Percentiles rank a stretch among this genome's conserved stretches.
Evolutionary conservation across 2,888 invertebrate genomes (phyloP).

Genomic region (Chrysina gloriosa): DNA sequence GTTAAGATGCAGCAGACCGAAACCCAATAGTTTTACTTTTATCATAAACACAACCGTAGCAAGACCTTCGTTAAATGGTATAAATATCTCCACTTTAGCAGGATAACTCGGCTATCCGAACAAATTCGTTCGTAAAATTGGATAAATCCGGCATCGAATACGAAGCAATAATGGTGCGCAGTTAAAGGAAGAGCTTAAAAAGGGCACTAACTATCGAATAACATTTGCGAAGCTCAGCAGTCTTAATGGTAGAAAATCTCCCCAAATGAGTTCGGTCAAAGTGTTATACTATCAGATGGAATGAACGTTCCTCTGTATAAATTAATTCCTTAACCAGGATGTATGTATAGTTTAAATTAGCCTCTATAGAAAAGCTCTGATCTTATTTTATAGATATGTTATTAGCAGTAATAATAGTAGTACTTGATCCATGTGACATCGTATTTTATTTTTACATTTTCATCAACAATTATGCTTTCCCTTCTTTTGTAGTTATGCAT

Average conservation of each 20-base stretch:
- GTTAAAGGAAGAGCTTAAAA: constrained; percentile 29
- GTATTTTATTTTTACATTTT: too few relatives aligned
- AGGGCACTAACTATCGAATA: constrained; percentile 30
- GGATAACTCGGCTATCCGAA: constrained; percentile 15
- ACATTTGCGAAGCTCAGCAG: constrained; percentile 22
- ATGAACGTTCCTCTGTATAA: not conserved
- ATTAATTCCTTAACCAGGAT: too few relatives aligned
- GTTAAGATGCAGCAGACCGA: too few relatives aligned
- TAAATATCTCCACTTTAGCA: constrained; percentile 2
- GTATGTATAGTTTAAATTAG: too few relatives aligned
- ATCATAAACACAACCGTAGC: not conserved
- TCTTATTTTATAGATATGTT: too few relatives aligned
- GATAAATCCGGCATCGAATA: constrained; percentile 26
- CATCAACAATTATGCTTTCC: too few relatives aligned
- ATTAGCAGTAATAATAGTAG: too few relatives aligned
- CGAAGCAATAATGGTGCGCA: constrained; percentile 25
- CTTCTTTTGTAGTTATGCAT: too few relatives aligned
- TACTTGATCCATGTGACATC: too few relatives aligned
- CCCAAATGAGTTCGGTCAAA: constrained; percentile 2
- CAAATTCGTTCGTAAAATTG: constrained; percentile 33
- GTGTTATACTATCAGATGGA: not conserved
- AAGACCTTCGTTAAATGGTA: constrained; percentile 7
- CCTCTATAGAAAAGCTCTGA: too few relatives aligned
- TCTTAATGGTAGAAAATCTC: constrained; percentile 12
- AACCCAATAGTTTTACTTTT: constrained; percentile 3